Evolutionary conservation across 1,140 invertebrate species (phyloP), one percentile per base, ranked within the genome.

Genomic region (Theocolax elegans): DNA sequence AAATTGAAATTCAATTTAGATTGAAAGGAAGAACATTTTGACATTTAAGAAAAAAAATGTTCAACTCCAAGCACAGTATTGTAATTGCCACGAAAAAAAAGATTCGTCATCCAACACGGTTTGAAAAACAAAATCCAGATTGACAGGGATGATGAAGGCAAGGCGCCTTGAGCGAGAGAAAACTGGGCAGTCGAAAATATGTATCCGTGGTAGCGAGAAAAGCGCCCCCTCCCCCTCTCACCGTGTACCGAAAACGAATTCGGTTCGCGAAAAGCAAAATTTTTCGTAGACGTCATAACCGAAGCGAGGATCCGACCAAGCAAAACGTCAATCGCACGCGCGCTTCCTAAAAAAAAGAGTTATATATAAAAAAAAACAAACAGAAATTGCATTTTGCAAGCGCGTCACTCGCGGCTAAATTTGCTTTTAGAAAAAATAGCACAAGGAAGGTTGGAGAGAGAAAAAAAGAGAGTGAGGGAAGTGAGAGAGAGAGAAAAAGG

Each of bases 121-220:
- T n/a, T n/a, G n/a, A n/a, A n/a, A n/a, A n/a, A n/a, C n/a, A 60
- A 67, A 19, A 46, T 38, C 12, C 21, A 59, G 66, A 67, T 67
- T 59, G 54, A 59, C 51, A 17, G 9, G 66, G 19, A 31, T 48
- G n/a, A n/a, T n/a, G 6, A 48, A 67, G 13, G 13, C 17, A 15
- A 15, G 9, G 8, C 21, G 19, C 53, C 42, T 58, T 48, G 12
- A 29, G 7, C 10, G 29, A 49, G 27, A 38, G 42, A 21, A 49
- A 17, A 59, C 25, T 17, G 27, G 38, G 13, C 15, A 2, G 12
- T 23, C 13, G n/a, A n/a, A n/a, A n/a, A n/a, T n/a, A n/a, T n/a
- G n/a, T n/a, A n/a, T n/a, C n/a, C n/a, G n/a, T n/a, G n/a, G n/a
- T n/a, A n/a, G 19, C 9, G 38, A 21, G 25, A 58, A 56, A 67